Conservation (phyloP, 2,113 vertebrate genomes). For the Chaetodon trifascialis region DNA sequence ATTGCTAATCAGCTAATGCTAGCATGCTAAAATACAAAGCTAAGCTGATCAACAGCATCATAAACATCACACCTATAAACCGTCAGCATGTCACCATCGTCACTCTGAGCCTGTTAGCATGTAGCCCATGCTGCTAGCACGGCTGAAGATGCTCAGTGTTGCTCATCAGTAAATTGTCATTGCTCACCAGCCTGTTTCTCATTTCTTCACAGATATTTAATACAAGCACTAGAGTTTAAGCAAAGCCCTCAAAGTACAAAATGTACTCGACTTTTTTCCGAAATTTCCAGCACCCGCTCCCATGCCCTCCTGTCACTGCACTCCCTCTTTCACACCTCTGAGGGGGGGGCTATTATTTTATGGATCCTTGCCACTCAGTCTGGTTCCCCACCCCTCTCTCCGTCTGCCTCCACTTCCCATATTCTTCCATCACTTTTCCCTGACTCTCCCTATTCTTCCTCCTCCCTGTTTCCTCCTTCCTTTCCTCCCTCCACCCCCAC, state of each 20-base stretch:
- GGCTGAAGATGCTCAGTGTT: not conserved
- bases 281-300: constrained; percentile 4
- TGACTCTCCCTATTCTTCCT: constrained; percentile 33
- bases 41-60: not conserved
- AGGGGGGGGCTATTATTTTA: constrained; percentile 58
- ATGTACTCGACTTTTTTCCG: constrained; percentile 33
- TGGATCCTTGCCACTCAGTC: constrained; percentile 72
- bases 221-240: not conserved
- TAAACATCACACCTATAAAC: not conserved
- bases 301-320: constrained; percentile 30
- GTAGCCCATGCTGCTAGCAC: not conserved
- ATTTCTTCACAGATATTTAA: not conserved
- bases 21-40: not conserved
- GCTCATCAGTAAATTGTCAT: not conserved
- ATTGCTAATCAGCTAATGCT: not conserved
- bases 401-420: constrained; percentile 55
- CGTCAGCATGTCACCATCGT: not conserved
- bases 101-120: not conserved
- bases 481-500: not conserved
- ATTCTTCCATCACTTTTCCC: constrained; percentile 46
- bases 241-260: constrained; percentile 25
- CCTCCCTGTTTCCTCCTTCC: constrained; percentile 14
- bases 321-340: constrained; percentile 72
- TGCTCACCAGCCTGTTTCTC: not conserved
- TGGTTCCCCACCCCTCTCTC: constrained; percentile 39